phyloP scores from a whole-genome alignment of 1,140 invertebrate species.

The Drosophila albomicans region DNA sequence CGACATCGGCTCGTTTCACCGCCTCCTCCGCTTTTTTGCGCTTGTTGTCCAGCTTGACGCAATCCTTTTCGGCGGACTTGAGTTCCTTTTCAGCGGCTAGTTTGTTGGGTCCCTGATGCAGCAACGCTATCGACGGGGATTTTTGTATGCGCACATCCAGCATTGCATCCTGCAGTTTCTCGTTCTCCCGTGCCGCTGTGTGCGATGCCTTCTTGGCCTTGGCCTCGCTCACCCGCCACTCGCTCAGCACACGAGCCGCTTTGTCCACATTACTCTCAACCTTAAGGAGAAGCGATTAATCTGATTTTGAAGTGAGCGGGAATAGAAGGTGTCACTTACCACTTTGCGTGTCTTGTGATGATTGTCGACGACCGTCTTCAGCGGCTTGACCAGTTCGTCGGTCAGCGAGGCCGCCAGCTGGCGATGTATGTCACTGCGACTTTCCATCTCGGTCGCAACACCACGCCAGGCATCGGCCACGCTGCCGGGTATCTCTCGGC shows the following conservation, averaged over 20 bases:
- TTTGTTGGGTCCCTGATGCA: slow-evolving; percentile 82
- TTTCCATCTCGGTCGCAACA: slow-evolving; percentile 95
- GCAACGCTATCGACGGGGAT: slow-evolving; percentile 85
- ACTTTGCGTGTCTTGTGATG: slow-evolving; percentile 92
- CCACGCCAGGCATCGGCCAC: slow-evolving; percentile 95
- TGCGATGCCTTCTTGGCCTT: slow-evolving; percentile 95
- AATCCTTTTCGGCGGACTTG: slow-evolving; percentile 86
- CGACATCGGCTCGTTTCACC: slow-evolving; percentile 95
- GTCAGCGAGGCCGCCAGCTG: slow-evolving; percentile 91
- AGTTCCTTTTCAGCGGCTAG: slow-evolving; percentile 82
- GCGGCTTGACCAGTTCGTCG: slow-evolving; percentile 95
- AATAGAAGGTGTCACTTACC: slow-evolving; percentile 84
- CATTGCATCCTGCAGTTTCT: slow-evolving; percentile 92
- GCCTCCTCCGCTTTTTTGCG: slow-evolving; percentile 95
- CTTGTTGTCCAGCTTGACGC: slow-evolving; percentile 92
- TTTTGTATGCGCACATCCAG: slow-evolving; percentile 86
- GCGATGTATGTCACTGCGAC: slow-evolving; percentile 94
- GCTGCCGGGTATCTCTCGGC: slow-evolving; percentile 91
- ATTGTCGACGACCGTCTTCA: slow-evolving; percentile 89
- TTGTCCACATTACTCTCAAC: slow-evolving; percentile 95
- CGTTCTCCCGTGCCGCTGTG: slow-evolving; percentile 92
- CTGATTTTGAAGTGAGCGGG: too few species aligned
- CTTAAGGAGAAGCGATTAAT: slow-evolving; percentile 57
- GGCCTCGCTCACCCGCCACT: slow-evolving; percentile 93
- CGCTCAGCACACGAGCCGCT: slow-evolving; percentile 91